These are phyloP conservation scores for Trematocara stigmaticum DNA, from an alignment of 2,113 vertebrate genomes.

Conservation along the genomic window DNA sequence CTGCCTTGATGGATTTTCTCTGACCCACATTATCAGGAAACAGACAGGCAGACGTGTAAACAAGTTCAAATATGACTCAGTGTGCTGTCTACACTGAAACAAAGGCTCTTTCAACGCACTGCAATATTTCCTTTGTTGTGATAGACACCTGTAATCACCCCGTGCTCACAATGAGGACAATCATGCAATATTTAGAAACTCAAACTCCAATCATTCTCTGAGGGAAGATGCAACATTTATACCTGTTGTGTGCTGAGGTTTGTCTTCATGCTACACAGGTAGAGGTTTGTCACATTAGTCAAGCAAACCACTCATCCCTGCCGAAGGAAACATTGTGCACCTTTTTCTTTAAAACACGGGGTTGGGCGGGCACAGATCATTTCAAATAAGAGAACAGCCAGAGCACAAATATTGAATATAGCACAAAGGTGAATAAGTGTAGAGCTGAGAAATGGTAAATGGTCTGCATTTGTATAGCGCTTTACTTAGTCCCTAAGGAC, in stretches of 20 bases:
- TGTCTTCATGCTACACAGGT: not conserved
- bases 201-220: not conserved
- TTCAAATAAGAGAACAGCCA: not conserved
- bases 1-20: conserved; percentile 40
- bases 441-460: not conserved
- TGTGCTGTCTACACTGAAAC: conserved; percentile 24
- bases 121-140: conserved; percentile 22
- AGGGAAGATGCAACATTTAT: conserved; percentile 27
- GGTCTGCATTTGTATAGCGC: too few species aligned
- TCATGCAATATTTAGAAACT: conserved; percentile 44
- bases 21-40: conserved; percentile 58
- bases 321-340: not conserved
- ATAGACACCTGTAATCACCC: conserved; percentile 41
- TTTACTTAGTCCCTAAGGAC: too few species aligned
- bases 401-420: not conserved
- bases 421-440: not conserved
- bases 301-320: not conserved
- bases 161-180: conserved; percentile 5
- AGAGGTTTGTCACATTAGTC: not conserved
- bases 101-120: conserved; percentile 40
- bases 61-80: conserved; percentile 45
- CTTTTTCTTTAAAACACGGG: not conserved
- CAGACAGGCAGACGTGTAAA: conserved; percentile 37
- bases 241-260: conserved; percentile 2
- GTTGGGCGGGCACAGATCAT: not conserved